phyloP scores from a whole-genome alignment of 2,888 invertebrate genomes.

The Tinea trinotella region DNA sequence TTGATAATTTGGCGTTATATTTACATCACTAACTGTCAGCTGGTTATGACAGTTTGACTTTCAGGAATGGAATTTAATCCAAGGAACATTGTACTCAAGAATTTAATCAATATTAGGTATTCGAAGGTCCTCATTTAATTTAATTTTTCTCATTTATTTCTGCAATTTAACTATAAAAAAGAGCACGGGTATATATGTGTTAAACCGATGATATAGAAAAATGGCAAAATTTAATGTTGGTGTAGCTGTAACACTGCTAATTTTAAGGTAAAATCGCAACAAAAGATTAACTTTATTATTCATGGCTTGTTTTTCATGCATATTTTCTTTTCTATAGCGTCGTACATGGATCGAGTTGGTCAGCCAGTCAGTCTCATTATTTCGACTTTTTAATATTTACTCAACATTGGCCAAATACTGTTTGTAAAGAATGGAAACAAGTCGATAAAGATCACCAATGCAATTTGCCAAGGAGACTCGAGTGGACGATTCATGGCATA shows the following conservation, averaged over 20 bases:
- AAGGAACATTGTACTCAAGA: too few relatives aligned
- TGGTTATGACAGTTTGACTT: not conserved
- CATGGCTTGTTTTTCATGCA: not conserved
- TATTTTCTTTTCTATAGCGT: not conserved
- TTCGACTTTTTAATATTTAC: conserved; percentile 77
- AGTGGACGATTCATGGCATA: conserved; percentile 87
- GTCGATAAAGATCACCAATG: conserved; percentile 74
- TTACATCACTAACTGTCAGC: too few relatives aligned
- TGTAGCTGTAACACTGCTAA: not conserved
- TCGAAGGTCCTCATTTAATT: not conserved
- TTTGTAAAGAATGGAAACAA: conserved; percentile 80
- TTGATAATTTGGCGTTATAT: too few relatives aligned
- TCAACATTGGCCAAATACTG: conserved; percentile 83
- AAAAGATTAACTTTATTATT: not conserved
- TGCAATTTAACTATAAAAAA: not conserved
- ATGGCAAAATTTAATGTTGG: not conserved
- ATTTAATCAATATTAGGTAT: not conserved
- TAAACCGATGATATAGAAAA: not conserved
- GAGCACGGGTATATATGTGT: not conserved
- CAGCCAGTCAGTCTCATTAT: not conserved
- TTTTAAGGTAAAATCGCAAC: not conserved
- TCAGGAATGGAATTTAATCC: too few relatives aligned
- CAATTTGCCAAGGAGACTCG: conserved; percentile 69
- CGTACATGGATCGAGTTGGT: not conserved
- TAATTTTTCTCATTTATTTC: not conserved